Conservation (phyloP, 2,113 vertebrate genomes). For the Antechinus flavipes region DNA sequence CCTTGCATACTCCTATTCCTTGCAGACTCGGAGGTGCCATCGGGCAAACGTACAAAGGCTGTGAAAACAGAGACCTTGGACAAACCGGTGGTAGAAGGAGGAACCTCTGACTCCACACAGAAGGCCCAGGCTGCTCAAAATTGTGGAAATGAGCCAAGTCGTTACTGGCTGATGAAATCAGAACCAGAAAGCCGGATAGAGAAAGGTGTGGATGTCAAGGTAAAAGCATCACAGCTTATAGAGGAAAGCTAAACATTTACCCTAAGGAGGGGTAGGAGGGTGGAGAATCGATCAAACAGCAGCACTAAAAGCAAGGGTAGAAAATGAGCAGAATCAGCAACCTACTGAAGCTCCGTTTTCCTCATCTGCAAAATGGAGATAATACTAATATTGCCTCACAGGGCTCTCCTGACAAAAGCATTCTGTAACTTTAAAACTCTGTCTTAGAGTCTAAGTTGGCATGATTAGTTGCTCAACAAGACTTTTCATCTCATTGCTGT, state of each 20-base stretch:
- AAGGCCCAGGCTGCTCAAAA: slow-evolving; percentile 17
- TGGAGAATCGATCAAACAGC: not conserved
- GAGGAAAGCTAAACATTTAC: not conserved
- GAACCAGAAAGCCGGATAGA: slow-evolving; percentile 96
- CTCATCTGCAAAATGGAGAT: not conserved
- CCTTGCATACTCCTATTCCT: slow-evolving; percentile 19
- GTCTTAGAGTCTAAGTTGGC: not conserved
- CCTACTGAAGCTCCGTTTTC: not conserved
- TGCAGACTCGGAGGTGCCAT: slow-evolving; percentile 78
- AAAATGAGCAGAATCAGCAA: not conserved
- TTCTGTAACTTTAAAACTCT: not conserved
- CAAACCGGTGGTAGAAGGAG: slow-evolving; percentile 11
- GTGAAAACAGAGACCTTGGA: slow-evolving; percentile 65
- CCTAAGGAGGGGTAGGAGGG: too few species aligned
- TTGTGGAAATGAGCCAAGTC: slow-evolving; percentile 50
- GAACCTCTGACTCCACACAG: slow-evolving; percentile 28
- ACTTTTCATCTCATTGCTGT: not conserved
- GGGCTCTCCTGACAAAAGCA: not conserved
- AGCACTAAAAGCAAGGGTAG: not conserved
- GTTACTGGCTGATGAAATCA: slow-evolving; percentile 96
- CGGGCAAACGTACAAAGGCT: slow-evolving; percentile 76
- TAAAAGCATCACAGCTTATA: slow-evolving; percentile 69
- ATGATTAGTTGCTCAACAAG: not conserved
- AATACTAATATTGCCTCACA: not conserved
- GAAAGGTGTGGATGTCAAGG: slow-evolving; percentile 95